phyloP scores from a whole-genome alignment of 1,140 invertebrate genomes.

The Lordiphosa collinella region DNA sequence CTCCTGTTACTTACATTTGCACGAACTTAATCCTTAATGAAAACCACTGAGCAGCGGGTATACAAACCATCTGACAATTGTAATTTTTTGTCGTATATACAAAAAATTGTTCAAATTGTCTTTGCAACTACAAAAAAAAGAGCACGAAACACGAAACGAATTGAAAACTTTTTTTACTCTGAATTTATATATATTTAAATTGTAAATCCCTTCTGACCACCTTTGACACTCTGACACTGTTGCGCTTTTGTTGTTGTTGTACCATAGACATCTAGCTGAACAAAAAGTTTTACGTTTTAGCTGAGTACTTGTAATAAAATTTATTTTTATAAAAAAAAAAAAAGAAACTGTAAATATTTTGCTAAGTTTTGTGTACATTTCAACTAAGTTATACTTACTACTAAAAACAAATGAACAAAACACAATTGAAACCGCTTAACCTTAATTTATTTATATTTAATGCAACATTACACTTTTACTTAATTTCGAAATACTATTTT shows the following conservation, averaged over 20 bases:
- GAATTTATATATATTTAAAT: background rate
- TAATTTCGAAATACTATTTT: constrained; percentile 59
- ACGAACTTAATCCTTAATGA: too few relatives aligned
- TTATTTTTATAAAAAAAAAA: constrained; percentile 2
- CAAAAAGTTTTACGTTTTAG: constrained; percentile 40
- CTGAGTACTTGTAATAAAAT: constrained; percentile 58
- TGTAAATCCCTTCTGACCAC: constrained; percentile 26
- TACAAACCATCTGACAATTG: constrained; percentile 61
- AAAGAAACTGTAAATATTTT: constrained; percentile 6
- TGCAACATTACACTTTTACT: constrained; percentile 37
- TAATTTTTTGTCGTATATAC: constrained; percentile 58
- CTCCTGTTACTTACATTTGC: too few relatives aligned
- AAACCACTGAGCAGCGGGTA: background rate
- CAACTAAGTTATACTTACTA: background rate
- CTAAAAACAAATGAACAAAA: too few relatives aligned
- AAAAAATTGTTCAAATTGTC: constrained; percentile 4
- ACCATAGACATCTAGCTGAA: constrained; percentile 53
- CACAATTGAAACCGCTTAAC: background rate
- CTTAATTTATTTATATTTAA: constrained; percentile 13
- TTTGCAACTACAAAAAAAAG: constrained; percentile 54
- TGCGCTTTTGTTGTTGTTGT: constrained; percentile 75
- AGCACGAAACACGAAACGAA: constrained; percentile 4
- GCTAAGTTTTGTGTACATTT: constrained; percentile 10
- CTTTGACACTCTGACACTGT: constrained; percentile 68
- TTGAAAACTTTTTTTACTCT: constrained; percentile 3